Evolutionary conservation across 2,888 invertebrate species (phyloP), one percentile per base, ranked within the genome.

Genomic region (Galerucella pusilla): DNA sequence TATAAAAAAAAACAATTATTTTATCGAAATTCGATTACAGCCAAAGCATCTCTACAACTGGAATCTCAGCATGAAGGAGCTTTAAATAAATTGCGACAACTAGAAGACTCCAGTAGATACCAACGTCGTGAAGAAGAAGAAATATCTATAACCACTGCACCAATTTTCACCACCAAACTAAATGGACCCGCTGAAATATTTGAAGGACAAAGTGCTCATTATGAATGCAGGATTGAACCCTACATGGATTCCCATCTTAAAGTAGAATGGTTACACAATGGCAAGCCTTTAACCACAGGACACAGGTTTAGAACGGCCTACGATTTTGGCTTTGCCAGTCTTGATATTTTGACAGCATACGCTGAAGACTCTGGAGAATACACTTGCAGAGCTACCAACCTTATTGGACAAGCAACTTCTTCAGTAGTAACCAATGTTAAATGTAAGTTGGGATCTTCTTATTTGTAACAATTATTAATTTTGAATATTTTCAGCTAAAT

Each of bases 241-340:
- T 96, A 96, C 84, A 96, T 96, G 2, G 97, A 97, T 88, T 91
- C 95, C 6, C 93, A 93, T 79, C 92, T 97, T 86, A 94, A 96
- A 84, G 95, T 97, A 0, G 96, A 96, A 88, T 97, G 97, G 97
- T 94, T 95, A 89, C 96, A 96, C 84, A 97, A 98, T 87, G 97
- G 96, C 66, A 93, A 96, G 87, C 95, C 97, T 63, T 88, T 97
- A 67, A 93, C 93, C 83, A 94, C 94, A 77, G 96, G 96, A 73
- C 97, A 97, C 85, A 92, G 98, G 77, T 97, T 96, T 90, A 93
- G 97, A 84, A 97, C 97, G 66, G 94, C 97, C 66, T 96, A 95
- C 85, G 98, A 99, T 86, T 99, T 99, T 87, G 99, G 99, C 64
- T 98, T 97, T 88, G 97, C 97, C 74, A 96, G 98, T 70, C 91